A percentile compares a stretch with the other conserved stretches of the same genome.
Conservation (phyloP, 2,113 vertebrate genomes). For the Cyprinodon variegatus region DNA sequence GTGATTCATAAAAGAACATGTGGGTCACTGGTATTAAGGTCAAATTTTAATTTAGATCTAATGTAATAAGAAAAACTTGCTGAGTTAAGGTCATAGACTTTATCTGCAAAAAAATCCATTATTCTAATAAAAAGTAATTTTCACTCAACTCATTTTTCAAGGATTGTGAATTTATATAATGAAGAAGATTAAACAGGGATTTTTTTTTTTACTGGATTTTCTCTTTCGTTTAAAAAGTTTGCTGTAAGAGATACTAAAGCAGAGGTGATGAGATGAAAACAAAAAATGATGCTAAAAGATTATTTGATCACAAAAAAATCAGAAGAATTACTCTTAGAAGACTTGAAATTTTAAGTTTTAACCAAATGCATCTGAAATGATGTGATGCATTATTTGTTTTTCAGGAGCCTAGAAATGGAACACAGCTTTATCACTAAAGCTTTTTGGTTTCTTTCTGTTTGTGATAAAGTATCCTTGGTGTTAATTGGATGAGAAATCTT, state of each 20-base stretch:
- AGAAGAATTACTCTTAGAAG: background rate
- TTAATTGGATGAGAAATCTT: too few species aligned
- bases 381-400: background rate
- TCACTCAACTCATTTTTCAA: background rate
- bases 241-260: background rate
- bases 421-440: background rate
- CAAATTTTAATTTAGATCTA: background rate
- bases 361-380: background rate
- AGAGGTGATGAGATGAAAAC: background rate
- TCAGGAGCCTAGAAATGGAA: background rate
- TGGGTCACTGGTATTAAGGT: background rate
- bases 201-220: background rate
- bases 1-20: constrained; percentile 17
- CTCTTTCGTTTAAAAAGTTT: background rate
- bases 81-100: too few species aligned
- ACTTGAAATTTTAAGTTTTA: background rate
- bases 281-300: background rate
- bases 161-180: too few species aligned
- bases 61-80: background rate
- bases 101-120: background rate
- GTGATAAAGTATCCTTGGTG: too few species aligned
- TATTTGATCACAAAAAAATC: background rate
- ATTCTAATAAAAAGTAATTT: background rate
- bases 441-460: background rate
- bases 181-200: background rate